Conservation (phyloP, 1,140 invertebrate species). For the Zaprionus kolodkinae region DNA sequence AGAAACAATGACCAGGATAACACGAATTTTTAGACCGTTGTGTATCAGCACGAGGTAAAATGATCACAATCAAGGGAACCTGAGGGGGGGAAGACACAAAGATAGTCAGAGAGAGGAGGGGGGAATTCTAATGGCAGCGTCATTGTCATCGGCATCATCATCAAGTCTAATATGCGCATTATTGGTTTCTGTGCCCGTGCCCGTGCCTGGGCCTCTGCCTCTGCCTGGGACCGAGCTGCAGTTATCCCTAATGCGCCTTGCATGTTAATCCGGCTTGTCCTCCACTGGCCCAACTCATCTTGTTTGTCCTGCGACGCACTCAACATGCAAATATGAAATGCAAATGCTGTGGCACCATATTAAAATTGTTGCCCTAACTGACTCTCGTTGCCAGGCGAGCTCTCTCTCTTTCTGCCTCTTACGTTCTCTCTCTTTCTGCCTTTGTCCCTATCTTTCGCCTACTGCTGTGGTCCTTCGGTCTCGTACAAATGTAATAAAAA, state of each 20-base stretch:
- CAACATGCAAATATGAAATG: slow-evolving; percentile 78
- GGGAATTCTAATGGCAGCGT: slow-evolving; percentile 6
- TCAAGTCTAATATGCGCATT: slow-evolving; percentile 82
- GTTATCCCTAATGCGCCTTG: slow-evolving; percentile 74
- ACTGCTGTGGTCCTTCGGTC: background rate
- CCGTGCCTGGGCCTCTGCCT: slow-evolving; percentile 34
- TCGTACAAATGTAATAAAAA: slow-evolving; percentile 55
- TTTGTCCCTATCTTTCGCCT: slow-evolving; percentile 23
- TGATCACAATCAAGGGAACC: slow-evolving; percentile 34
- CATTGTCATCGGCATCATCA: slow-evolving; percentile 66
- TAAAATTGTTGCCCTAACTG: slow-evolving; percentile 48
- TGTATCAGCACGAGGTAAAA: slow-evolving; percentile 25
- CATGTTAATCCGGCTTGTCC: slow-evolving; percentile 67
- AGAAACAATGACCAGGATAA: slow-evolving; percentile 66
- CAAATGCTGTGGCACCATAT: slow-evolving; percentile 73
- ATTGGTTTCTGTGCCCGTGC: slow-evolving; percentile 65
- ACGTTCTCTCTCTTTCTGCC: slow-evolving; percentile 7
- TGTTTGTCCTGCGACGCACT: slow-evolving; percentile 44
- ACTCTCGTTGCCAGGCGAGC: background rate
- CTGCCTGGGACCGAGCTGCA: slow-evolving; percentile 49
- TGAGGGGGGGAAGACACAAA: background rate
- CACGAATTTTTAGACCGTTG: slow-evolving; percentile 42
- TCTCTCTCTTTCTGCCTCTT: slow-evolving; percentile 15
- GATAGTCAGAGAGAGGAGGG: background rate
- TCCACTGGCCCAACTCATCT: slow-evolving; percentile 30